phyloP scores from a whole-genome alignment of 2,888 invertebrate genomes.

The Pristionchus entomophagus region DNA sequence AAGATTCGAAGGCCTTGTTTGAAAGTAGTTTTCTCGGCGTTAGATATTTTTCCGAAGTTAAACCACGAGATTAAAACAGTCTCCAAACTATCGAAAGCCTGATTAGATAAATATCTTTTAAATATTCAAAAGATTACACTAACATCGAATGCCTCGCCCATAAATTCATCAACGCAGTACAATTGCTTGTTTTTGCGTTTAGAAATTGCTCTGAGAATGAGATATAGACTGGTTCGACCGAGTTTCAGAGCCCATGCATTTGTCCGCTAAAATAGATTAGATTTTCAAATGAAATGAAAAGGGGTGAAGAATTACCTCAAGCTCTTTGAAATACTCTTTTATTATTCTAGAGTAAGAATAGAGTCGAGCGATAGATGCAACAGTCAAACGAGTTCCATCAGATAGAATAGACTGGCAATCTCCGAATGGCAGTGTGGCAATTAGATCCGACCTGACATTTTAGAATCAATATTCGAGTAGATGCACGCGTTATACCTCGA shows the following conservation, averaged over 20 bases:
- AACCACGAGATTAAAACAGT: background rate
- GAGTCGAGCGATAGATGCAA: background rate
- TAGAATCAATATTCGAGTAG: background rate
- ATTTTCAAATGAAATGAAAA: background rate
- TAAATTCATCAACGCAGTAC: background rate
- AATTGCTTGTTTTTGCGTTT: background rate
- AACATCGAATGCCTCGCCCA: background rate
- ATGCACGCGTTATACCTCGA: background rate
- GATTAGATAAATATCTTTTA: background rate
- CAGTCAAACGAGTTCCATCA: background rate
- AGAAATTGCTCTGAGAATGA: background rate
- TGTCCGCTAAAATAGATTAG: background rate
- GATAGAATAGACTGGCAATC: background rate
- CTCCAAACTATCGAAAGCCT: background rate
- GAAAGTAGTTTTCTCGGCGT: background rate
- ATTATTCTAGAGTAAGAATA: background rate
- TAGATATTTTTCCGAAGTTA: background rate
- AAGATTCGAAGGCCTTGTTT: background rate
- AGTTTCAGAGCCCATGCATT: background rate
- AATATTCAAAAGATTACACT: background rate
- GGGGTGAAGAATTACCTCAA: too few relatives aligned
- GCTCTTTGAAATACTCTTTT: background rate
- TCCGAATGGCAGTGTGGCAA: background rate
- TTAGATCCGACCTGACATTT: background rate
- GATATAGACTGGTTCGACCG: background rate